phyloP scores from a whole-genome alignment of 2,888 invertebrate species.

The Phaonia tiefii region DNA sequence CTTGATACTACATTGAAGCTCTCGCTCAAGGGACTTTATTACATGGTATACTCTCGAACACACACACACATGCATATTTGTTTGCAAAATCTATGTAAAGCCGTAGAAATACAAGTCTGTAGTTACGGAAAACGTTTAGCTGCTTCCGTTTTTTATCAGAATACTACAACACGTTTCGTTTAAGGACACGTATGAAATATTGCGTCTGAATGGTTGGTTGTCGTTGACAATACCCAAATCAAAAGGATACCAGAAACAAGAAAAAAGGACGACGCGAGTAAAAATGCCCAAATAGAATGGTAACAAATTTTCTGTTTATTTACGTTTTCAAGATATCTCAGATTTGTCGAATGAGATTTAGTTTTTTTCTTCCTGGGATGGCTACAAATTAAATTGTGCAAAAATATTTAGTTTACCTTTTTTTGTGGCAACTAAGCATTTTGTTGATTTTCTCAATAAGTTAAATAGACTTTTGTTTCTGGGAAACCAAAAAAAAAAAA shows the following conservation, averaged over 20 bases:
- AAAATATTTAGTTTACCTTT: neutral
- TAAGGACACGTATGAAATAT: neutral
- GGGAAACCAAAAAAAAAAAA: too few species aligned
- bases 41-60: too few species aligned
- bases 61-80: too few species aligned
- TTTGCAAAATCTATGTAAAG: too few species aligned
- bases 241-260: neutral
- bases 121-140: too few species aligned
- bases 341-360: neutral
- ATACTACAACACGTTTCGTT: neutral
- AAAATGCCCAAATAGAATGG: constrained; percentile 19
- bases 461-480: constrained; percentile 4
- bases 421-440: constrained; percentile 15
- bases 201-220: too few species aligned
- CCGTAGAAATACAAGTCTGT: too few species aligned
- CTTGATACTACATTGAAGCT: too few species aligned
- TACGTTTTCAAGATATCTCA: neutral
- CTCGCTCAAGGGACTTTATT: too few species aligned
- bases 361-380: neutral
- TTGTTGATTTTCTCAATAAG: constrained; percentile 11
- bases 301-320: constrained; percentile 4
- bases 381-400: constrained; percentile 5
- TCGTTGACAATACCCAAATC: neutral
- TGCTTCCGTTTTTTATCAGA: too few species aligned
- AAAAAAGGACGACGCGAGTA: neutral